Evolutionary conservation across 1,140 invertebrate genomes (phyloP).

Genomic region (Drosophila busckii): DNA sequence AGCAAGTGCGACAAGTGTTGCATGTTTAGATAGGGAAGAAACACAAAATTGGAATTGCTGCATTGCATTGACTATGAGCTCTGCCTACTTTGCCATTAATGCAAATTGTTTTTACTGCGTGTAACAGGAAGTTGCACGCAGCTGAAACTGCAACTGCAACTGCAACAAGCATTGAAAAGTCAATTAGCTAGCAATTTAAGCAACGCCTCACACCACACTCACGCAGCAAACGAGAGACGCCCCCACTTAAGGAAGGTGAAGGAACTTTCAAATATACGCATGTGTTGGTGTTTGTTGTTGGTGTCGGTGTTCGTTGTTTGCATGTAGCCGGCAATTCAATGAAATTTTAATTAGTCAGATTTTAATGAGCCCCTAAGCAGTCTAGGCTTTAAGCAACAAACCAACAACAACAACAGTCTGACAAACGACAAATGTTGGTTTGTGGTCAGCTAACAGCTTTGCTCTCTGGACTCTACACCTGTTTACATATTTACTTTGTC

Average conservation of each 20-base stretch:
- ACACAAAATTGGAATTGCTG: not conserved
- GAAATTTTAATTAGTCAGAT: slow-evolving; percentile 55
- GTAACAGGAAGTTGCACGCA: slow-evolving; percentile 59
- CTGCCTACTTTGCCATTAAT: slow-evolving; percentile 30
- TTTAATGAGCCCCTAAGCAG: slow-evolving; percentile 48
- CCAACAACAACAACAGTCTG: too few species aligned
- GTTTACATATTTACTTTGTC: slow-evolving; percentile 18
- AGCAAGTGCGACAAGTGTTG: slow-evolving; percentile 18
- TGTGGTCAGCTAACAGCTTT: not conserved
- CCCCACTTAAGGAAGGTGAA: slow-evolving; percentile 29
- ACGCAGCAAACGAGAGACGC: not conserved
- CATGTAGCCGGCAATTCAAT: too few species aligned
- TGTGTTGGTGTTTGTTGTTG: not conserved
- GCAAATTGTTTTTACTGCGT: slow-evolving; percentile 50
- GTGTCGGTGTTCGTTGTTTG: slow-evolving; percentile 9
- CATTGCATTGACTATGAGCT: not conserved
- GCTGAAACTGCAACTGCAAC: too few species aligned
- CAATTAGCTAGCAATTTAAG: slow-evolving; percentile 62
- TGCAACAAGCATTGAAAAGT: slow-evolving; percentile 45
- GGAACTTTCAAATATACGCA: slow-evolving; percentile 33
- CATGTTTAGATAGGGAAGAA: slow-evolving; percentile 17
- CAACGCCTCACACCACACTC: slow-evolving; percentile 16
- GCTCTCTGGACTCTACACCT: slow-evolving; percentile 17
- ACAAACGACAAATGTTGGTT: too few species aligned
- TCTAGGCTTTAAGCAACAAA: too few species aligned